Conservation (phyloP, 1,140 invertebrate genomes). For the Drosophila mojavensis region DNA sequence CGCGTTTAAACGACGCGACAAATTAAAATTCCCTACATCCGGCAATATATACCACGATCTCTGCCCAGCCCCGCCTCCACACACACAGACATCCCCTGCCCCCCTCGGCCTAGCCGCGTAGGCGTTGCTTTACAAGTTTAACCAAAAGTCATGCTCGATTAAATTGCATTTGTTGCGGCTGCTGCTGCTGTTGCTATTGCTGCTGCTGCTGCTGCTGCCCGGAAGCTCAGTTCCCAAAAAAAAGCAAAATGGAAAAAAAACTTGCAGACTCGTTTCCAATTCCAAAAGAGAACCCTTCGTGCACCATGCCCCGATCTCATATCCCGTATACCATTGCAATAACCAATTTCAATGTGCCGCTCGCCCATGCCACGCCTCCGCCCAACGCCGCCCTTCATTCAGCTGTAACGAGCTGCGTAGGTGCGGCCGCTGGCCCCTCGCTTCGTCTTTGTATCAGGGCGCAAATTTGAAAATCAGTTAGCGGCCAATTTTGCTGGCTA, state of each 20-base stretch:
- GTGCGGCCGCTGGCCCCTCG: constrained; percentile 47
- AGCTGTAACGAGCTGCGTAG: constrained; percentile 67
- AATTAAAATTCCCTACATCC: constrained; percentile 82
- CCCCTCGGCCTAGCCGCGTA: constrained; percentile 43
- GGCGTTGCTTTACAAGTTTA: constrained; percentile 81
- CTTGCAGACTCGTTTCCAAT: constrained; percentile 51
- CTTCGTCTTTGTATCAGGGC: constrained; percentile 17
- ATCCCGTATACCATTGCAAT: neutral
- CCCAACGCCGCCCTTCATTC: constrained; percentile 18
- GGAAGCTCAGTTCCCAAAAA: constrained; percentile 77
- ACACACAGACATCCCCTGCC: neutral
- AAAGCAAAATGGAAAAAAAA: constrained; percentile 37
- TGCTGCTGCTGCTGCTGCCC: constrained; percentile 29
- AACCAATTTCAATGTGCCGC: constrained; percentile 1
- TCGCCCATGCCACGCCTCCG: neutral
- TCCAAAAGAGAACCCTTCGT: constrained; percentile 19
- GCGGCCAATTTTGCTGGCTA: constrained; percentile 70
- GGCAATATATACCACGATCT: constrained; percentile 29
- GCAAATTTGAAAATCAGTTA: constrained; percentile 79
- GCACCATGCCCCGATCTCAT: neutral
- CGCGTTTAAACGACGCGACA: constrained; percentile 80
- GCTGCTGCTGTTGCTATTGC: constrained; percentile 10
- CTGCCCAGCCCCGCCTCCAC: neutral
- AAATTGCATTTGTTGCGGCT: constrained; percentile 71
- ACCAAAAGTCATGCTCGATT: constrained; percentile 83